Percentiles rank a stretch among this genome's conserved stretches.
phyloP scores from a whole-genome alignment of 35 echinoderm and acorn worm genomes.

The Hemicentrotus pulcherrimus region DNA sequence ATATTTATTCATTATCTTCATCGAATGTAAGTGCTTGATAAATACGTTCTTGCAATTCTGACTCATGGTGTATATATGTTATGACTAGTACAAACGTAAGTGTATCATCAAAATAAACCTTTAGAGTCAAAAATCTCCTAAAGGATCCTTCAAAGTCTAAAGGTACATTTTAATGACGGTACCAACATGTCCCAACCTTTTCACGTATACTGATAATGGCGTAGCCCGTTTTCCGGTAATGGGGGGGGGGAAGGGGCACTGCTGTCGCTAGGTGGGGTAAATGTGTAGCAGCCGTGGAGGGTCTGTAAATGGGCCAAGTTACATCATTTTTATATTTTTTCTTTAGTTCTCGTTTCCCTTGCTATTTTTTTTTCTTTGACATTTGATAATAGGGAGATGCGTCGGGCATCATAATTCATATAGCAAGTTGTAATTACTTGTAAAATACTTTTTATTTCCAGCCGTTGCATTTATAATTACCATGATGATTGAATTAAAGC shows the following conservation, averaged over 20 bases:
- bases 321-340: background rate
- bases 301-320: no score
- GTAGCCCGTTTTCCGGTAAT: background rate
- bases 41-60: no score
- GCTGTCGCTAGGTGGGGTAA: background rate
- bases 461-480: background rate
- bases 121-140: background rate
- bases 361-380: background rate
- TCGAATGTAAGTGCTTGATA: no score
- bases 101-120: background rate
- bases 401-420: background rate
- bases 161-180: background rate
- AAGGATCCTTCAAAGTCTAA: background rate
- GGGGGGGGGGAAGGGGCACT: background rate
- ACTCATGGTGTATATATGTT: no score
- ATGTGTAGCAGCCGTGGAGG: no score
- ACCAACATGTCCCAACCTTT: background rate
- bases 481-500: background rate
- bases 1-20: no score
- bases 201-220: background rate
- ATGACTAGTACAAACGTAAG: no score
- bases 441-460: background rate
- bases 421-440: background rate
- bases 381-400: background rate
- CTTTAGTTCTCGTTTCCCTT: background rate